Conservation (phyloP, 2,113 vertebrate species). For the Sigmodon hispidus region DNA sequence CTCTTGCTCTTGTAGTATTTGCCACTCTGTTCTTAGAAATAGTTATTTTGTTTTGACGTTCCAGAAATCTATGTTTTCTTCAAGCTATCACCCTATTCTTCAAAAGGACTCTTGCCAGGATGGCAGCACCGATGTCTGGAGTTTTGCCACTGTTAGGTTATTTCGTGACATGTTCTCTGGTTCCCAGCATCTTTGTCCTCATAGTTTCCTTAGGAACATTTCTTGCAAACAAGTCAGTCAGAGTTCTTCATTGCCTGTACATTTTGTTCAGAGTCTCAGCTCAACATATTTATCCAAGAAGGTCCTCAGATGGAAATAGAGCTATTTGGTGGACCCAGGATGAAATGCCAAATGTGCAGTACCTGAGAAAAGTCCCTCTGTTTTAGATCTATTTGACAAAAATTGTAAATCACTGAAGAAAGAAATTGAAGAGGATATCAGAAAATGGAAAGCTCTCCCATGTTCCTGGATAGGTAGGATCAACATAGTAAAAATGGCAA, state of each 20-base stretch:
- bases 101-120: not conserved
- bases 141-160: not conserved
- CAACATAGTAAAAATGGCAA: no score
- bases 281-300: not conserved
- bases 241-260: not conserved
- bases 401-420: no score
- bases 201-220: not conserved
- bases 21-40: not conserved
- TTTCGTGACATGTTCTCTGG: not conserved
- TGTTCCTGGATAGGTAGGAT: no score
- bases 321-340: not conserved
- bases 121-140: not conserved
- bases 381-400: no score
- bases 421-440: no score
- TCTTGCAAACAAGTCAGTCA: not conserved
- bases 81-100: not conserved
- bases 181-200: not conserved
- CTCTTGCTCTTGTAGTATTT: not conserved
- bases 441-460: no score
- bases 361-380: not conserved
- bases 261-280: not conserved
- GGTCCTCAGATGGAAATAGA: not conserved
- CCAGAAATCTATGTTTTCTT: not conserved
- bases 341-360: not conserved
- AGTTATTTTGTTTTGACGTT: not conserved